Conservation (phyloP, 2,113 vertebrate species). For the Trichechus manatus region DNA sequence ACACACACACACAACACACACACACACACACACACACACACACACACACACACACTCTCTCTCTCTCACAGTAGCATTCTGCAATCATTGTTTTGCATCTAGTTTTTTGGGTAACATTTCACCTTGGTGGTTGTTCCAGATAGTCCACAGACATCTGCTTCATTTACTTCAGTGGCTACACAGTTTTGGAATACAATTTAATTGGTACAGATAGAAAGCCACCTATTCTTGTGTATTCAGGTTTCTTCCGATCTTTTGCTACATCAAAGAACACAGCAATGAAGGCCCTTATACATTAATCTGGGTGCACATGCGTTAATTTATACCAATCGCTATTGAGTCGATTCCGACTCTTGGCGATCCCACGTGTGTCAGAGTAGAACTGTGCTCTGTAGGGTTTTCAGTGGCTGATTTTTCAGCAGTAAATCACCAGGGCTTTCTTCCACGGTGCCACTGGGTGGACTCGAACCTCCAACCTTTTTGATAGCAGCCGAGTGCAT, state of each 20-base stretch:
- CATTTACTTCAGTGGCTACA: background rate
- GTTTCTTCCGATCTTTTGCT: background rate
- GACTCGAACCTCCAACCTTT: background rate
- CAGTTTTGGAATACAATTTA: background rate
- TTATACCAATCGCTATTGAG: background rate
- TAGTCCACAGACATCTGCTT: background rate
- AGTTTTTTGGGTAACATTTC: background rate
- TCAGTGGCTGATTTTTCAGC: background rate
- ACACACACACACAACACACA: background rate
- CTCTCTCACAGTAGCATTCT: background rate
- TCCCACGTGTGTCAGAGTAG: background rate
- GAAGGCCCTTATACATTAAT: rapidly evolving
- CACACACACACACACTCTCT: background rate
- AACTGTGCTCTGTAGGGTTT: background rate
- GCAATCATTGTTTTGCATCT: background rate
- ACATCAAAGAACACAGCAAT: background rate
- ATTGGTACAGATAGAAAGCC: background rate
- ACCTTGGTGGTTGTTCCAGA: background rate
- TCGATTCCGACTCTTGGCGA: background rate
- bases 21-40: background rate
- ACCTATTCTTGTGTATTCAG: background rate
- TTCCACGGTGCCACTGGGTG: background rate
- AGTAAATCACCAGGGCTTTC: background rate
- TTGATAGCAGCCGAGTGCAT: background rate
- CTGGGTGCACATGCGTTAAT: background rate